Evolutionary conservation across 2,797 vertebrate genomes (phyloP).

Genomic region (Austrolebias charrua): DNA sequence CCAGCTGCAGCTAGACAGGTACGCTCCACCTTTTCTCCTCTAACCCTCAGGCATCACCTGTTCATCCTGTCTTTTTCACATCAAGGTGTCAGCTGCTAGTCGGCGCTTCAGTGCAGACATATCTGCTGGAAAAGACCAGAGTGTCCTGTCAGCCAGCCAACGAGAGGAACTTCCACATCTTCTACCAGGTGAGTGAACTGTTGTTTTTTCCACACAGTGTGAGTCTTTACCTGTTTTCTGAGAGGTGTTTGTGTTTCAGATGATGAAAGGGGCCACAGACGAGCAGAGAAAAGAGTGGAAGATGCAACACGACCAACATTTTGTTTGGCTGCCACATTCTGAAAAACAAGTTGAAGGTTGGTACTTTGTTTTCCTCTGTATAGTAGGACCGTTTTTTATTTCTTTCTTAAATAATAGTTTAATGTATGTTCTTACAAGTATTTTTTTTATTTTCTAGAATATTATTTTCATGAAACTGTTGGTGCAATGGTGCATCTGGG

Average conservation of each 20-base stretch:
- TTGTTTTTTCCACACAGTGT: not conserved
- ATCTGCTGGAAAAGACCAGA: conserved; percentile 95
- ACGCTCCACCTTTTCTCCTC: conserved; percentile 3
- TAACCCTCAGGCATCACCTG: not conserved
- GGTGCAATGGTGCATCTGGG: conserved; percentile 92
- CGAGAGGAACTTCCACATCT: conserved; percentile 98
- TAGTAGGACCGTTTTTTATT: not conserved
- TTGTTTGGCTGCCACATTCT: conserved; percentile 89
- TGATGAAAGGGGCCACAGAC: conserved; percentile 87
- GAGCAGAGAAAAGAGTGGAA: conserved; percentile 89
- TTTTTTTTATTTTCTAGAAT: conserved; percentile 80
- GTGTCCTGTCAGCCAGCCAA: conserved; percentile 85
- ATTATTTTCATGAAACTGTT: conserved; percentile 87
- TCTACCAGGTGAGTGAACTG: conserved; percentile 87
- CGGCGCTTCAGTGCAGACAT: conserved; percentile 93
- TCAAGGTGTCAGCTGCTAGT: conserved; percentile 87
- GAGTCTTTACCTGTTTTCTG: not conserved
- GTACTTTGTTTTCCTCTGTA: conserved; percentile 9
- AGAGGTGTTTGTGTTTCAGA: conserved; percentile 72
- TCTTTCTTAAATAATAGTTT: not conserved
- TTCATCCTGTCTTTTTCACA: conserved; percentile 10
- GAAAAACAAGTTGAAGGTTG: conserved; percentile 87
- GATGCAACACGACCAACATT: conserved; percentile 78
- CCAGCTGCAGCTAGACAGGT: conserved; percentile 96
- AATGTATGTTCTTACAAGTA: not conserved